These are phyloP conservation scores for Anthonomus grandis DNA, from an alignment of 1,140 invertebrate genomes.

Conservation along the genomic window DNA sequence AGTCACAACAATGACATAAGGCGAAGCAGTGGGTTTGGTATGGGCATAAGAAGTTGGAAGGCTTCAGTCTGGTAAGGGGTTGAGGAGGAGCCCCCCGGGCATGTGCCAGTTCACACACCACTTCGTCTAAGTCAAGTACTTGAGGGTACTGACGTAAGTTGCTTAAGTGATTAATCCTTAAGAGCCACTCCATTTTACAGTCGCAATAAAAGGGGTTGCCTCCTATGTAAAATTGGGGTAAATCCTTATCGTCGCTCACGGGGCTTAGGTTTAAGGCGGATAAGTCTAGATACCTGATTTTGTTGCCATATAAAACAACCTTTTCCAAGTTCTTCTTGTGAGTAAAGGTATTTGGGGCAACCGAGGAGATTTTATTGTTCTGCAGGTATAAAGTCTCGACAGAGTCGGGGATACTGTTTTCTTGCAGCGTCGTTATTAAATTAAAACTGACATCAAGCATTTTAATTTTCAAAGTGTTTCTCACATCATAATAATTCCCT, in stretches of 20 bases:
- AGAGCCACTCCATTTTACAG: constrained; percentile 83
- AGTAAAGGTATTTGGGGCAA: constrained; percentile 70
- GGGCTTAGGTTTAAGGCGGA: constrained; percentile 65
- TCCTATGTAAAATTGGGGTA: constrained; percentile 75
- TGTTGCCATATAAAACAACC: constrained; percentile 74
- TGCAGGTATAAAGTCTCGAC: constrained; percentile 73
- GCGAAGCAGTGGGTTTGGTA: constrained; percentile 88
- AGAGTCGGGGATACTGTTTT: constrained; percentile 66
- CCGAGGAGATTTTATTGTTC: constrained; percentile 68
- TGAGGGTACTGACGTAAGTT: constrained; percentile 73
- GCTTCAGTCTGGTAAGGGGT: constrained; percentile 71
- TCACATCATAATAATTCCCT: constrained; percentile 63
- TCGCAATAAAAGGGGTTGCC: constrained; percentile 80
- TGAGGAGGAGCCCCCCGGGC: constrained; percentile 67
- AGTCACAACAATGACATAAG: constrained; percentile 86
- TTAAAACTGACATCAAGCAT: constrained; percentile 75
- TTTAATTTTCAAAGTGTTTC: constrained; percentile 63
- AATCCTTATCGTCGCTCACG: constrained; percentile 61
- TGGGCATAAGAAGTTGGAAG: constrained; percentile 80
- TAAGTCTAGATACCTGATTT: constrained; percentile 68
- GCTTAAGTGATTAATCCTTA: constrained; percentile 68
- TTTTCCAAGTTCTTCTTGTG: constrained; percentile 65
- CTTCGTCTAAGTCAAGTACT: constrained; percentile 79
- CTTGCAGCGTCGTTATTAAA: constrained; percentile 63
- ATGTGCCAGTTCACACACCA: constrained; percentile 78